Percentiles rank a stretch among this genome's conserved stretches.
These are phyloP conservation scores for Lysandra bellargus DNA, from an alignment of 2,888 invertebrate genomes.

Conservation along the genomic window DNA sequence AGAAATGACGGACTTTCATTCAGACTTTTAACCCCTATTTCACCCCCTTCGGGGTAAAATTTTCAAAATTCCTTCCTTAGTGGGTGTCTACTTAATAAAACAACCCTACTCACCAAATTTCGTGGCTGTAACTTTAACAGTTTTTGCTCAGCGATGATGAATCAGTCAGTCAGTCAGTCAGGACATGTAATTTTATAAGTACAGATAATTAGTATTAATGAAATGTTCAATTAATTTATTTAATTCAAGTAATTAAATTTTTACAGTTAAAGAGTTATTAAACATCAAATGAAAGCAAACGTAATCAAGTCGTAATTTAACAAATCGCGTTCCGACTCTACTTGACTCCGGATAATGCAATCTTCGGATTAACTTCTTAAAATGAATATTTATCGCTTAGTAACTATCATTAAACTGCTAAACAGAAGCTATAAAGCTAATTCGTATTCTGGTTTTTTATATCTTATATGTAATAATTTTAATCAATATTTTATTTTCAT, in stretches of 20 bases:
- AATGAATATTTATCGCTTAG: not conserved
- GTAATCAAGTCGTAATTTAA: conserved; percentile 4
- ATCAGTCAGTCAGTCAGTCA: no score
- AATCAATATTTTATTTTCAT: no score
- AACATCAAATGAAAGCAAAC: not conserved
- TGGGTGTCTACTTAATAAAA: no score
- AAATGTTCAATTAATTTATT: not conserved
- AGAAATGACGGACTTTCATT: no score
- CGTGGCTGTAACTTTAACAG: no score
- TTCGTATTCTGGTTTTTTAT: not conserved
- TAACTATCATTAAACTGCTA: not conserved
- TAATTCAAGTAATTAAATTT: not conserved
- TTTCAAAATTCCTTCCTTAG: no score
- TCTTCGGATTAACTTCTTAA: not conserved
- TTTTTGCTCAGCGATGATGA: no score
- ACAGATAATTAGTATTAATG: no score
- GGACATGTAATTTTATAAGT: no score
- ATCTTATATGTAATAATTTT: not conserved
- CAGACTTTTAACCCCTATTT: no score
- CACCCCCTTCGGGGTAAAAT: no score
- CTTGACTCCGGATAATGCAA: not conserved
- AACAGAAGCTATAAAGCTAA: conserved; percentile 8
- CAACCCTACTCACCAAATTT: no score
- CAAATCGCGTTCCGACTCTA: not conserved
- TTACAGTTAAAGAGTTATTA: not conserved